Base-by-base conservation (phyloP, 2,113 vertebrate genomes). In the Apodemus speciosus region DNA sequence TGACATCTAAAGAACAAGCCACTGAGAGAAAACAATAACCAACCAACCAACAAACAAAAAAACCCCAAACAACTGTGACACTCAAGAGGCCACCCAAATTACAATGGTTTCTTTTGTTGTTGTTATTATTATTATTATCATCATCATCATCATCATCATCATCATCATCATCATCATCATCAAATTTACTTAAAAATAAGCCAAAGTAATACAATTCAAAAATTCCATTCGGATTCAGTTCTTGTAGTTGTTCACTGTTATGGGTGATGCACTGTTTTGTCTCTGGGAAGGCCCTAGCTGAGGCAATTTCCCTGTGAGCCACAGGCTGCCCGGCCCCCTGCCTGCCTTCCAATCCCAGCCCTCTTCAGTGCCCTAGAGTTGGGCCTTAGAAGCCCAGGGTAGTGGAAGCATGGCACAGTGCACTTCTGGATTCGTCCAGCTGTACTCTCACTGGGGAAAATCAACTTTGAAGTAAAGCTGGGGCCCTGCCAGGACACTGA, bases 391-490 rank as follows among this genome's bases (percentile, higher is more conserved):
- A 95, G 80, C 80, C 66, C 51, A n/a, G 62, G 75, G 60, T 81
- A 88, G 85, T 71, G 80, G 92, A 76, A 95, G 27, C 3, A 4
- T 89, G 93, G 89, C 85, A 91, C 76, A 71, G 58, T 77, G 46
- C 46, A 94, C 87, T 96, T 95, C 81, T 96, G 76, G 89, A 90
- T 97, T 96, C 93, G 58, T 96, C 91, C 84, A 53, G 3, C 3
- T 77, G 20, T 94, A 92, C 35, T 94, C 95, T 97, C 96, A 88
- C 72, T 92, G 89, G 68, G 92, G 91, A 85, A 97, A 94, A 94
- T 94, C 71, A 51, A 79, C 96, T 96, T 96, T 96, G 95, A 97
- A 96, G 86, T 92, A 71, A 97, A 96, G 71, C 35, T 97, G 88
- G 85, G 53, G 77, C 46, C 56, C 35, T 86, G 73, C 68, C 94